phyloP scores from a whole-genome alignment of 1,140 invertebrate species.

The Sitobion miscanthi region DNA sequence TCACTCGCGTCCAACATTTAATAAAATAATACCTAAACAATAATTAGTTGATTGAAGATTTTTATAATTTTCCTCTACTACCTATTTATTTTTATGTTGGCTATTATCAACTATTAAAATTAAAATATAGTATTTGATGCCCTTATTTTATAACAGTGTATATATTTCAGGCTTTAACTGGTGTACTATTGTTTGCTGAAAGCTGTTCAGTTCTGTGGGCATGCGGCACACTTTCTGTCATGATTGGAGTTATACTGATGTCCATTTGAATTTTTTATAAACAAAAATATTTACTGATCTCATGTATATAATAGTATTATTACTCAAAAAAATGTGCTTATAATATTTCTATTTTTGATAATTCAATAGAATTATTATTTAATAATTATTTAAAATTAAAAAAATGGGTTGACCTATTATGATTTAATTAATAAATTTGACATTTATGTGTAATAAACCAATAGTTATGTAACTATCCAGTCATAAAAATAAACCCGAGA shows the following conservation, averaged over 20 bases:
- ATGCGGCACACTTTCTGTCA: conserved; percentile 28
- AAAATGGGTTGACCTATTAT: neutral
- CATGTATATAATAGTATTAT: neutral
- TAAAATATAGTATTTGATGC: neutral
- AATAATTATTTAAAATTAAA: too few species aligned
- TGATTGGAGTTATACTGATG: conserved; percentile 37
- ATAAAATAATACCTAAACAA: neutral
- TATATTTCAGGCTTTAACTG: conserved; percentile 37
- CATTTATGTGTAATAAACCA: too few species aligned
- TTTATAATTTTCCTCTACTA: too few species aligned
- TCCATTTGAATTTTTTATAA: neutral
- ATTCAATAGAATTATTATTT: neutral
- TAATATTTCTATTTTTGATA: neutral
- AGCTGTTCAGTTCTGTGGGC: conserved; percentile 36
- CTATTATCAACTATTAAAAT: too few species aligned
- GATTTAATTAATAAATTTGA: too few species aligned
- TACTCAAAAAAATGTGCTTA: neutral
- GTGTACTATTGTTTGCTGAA: conserved; percentile 37
- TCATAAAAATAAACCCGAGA: too few species aligned
- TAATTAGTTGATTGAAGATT: neutral
- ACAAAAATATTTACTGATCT: neutral
- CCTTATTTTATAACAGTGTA: neutral
- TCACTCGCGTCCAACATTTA: neutral
- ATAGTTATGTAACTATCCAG: too few species aligned
- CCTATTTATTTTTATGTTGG: too few species aligned